Evolutionary conservation across 2,888 invertebrate species (phyloP).

Genomic region (Drosophila nr. perissopoda): DNA sequence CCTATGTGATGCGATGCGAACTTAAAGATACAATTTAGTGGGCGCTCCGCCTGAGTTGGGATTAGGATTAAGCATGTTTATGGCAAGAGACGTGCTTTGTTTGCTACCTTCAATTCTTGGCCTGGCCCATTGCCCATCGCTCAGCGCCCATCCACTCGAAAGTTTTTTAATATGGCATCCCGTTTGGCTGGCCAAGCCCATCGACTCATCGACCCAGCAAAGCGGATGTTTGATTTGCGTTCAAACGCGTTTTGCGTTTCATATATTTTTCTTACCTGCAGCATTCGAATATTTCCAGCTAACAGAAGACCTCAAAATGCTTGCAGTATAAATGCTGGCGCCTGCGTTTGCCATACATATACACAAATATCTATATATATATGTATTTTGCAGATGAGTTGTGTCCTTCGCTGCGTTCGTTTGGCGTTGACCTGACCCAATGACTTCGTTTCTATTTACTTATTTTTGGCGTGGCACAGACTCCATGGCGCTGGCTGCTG

Average conservation of each 20-base stretch:
- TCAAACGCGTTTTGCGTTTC: slow-evolving; percentile 48
- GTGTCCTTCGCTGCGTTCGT: slow-evolving; percentile 48
- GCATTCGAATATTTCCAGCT: neutral
- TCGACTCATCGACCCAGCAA: slow-evolving; percentile 7
- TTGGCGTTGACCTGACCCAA: slow-evolving; percentile 55
- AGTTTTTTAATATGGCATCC: slow-evolving; percentile 1
- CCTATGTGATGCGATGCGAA: slow-evolving; percentile 16
- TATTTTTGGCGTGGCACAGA: slow-evolving; percentile 58
- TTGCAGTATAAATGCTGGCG: slow-evolving; percentile 60
- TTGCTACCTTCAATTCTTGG: slow-evolving; percentile 13
- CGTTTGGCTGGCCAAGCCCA: neutral
- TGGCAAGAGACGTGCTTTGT: slow-evolving; percentile 28
- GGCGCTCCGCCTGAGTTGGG: slow-evolving; percentile 22
- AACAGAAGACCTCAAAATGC: slow-evolving; percentile 8
- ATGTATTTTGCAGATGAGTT: slow-evolving; percentile 15
- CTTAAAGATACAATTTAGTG: slow-evolving; percentile 56
- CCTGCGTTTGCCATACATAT: slow-evolving; percentile 32
- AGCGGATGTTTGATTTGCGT: slow-evolving; percentile 49
- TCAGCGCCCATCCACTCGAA: neutral
- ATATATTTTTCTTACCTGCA: slow-evolving; percentile 29
- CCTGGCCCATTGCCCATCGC: neutral
- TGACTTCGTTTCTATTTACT: slow-evolving; percentile 54
- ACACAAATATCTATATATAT: neutral
- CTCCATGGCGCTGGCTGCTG: slow-evolving; percentile 58
- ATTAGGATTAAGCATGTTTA: slow-evolving; percentile 47